Base-by-base conservation (phyloP, 2,888 invertebrate species). In the Emmelina monodactyla region DNA sequence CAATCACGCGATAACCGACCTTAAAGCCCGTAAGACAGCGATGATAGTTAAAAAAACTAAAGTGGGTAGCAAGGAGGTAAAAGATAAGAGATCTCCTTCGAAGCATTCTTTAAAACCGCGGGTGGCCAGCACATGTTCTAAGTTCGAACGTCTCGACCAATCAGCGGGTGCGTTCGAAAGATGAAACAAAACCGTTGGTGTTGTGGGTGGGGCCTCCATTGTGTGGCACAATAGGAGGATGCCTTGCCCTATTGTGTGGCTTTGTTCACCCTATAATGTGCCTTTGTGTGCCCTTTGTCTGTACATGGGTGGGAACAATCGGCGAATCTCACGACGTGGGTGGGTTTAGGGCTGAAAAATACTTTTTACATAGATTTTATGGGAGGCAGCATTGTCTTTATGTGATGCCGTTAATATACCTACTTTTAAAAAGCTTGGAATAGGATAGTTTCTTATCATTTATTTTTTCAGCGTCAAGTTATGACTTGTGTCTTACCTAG, bases 181-280 rank as follows among this genome's bases (percentile, higher is more conserved):
- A 75, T 78, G 72, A 78, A 75, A 78, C 79, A 78, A 78, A 46
- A 57, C 72, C 62, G 67, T 55, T 54, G 62, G 62, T 64, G 65
- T 60, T 54, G 51, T 48, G 65, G 78, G 75, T 69, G 71, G 48
- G 59, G 72, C 62, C 39, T 50, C 45, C 55, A 45, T 79, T 78
- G 78, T 79, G 52, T 50, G 49, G 64, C 42, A 78, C 79, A 79
- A 78, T 76, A 60, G 79, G 69, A 73, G 68, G 78, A 73, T 66
- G 66, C 52, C 40, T 52, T 48, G 48, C 66, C 69, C 69, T 67
- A n/a, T 78, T 78, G 71, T 76, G 41, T 46, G n/a, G 49, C 57
- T 57, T 76, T 72, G 68, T 72, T 44, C 40, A 61, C 51, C 48
- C 53, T 40, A 50, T 71, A 71, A 68, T 72, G 58, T 43, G 58